A percentile compares a stretch with the other conserved stretches of the same genome.
Conservation (phyloP, 2,888 invertebrate species). For the Gymnocheta viridis region DNA sequence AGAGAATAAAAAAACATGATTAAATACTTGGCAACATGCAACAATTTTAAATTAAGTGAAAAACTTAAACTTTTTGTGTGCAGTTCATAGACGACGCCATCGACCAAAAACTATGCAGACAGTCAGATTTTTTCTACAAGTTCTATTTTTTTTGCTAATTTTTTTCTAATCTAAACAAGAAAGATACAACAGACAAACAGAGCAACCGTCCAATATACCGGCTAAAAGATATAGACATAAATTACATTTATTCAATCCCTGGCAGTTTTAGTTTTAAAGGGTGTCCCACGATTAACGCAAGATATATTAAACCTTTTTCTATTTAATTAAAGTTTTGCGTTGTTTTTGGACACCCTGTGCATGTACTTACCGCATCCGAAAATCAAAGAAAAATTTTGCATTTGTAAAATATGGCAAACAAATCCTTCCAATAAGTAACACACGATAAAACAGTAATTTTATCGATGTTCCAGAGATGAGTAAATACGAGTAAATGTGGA, state of each 20-base stretch:
- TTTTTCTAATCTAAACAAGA: constrained; percentile 37
- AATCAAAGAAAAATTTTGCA: constrained; percentile 3
- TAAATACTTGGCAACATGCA: constrained; percentile 70
- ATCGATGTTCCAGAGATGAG: too few species aligned
- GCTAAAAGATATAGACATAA: constrained; percentile 53
- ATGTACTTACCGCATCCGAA: not conserved
- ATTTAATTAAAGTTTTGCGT: too few species aligned
- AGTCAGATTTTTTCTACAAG: constrained; percentile 37
- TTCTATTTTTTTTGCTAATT: constrained; percentile 6
- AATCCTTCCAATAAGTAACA: too few species aligned
- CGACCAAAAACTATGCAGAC: constrained; percentile 68
- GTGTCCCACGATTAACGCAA: too few species aligned
- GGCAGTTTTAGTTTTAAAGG: too few species aligned
- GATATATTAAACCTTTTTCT: too few species aligned
- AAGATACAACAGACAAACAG: constrained; percentile 50
- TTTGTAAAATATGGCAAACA: not conserved
- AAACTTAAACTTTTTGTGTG: constrained; percentile 63
- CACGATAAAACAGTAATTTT: too few species aligned
- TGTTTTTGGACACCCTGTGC: too few species aligned
- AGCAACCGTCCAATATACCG: constrained; percentile 26
- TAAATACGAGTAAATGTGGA: too few species aligned
- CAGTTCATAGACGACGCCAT: constrained; percentile 66
- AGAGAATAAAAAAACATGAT: constrained; percentile 50
- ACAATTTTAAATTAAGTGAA: constrained; percentile 65
- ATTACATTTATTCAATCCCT: constrained; percentile 62